These are phyloP conservation scores for Euura saliciscinereae DNA, from an alignment of 1,140 invertebrate genomes.

Conservation along the genomic window DNA sequence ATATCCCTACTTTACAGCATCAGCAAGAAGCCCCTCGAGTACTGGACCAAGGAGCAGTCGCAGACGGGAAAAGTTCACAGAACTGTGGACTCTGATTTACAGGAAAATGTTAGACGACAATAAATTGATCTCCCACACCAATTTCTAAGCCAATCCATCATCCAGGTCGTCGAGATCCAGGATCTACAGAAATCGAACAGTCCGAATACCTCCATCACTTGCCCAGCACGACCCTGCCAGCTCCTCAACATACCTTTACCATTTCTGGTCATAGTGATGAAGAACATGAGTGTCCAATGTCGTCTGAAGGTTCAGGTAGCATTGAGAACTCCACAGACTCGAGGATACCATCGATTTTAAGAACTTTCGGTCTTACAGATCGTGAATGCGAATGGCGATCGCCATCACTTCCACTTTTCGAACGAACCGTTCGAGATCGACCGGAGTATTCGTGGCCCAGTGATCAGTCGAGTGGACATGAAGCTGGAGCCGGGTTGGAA, in stretches of 20 bases:
- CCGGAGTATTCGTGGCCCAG: slow-evolving; percentile 15
- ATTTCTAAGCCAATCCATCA: neutral
- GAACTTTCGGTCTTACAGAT: no score
- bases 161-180: slow-evolving; percentile 45
- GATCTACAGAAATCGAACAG: slow-evolving; percentile 31
- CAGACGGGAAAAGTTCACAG: slow-evolving; percentile 35
- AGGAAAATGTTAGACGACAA: slow-evolving; percentile 37
- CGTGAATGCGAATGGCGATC: neutral
- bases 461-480: slow-evolving; percentile 20
- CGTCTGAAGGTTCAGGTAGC: slow-evolving; percentile 40
- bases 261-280: slow-evolving; percentile 40
- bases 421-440: slow-evolving; percentile 23
- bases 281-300: slow-evolving; percentile 31
- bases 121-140: neutral
- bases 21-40: slow-evolving; percentile 40
- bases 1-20: slow-evolving; percentile 39
- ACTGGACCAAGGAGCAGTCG: slow-evolving; percentile 39
- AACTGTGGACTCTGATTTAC: slow-evolving; percentile 38
- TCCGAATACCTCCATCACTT: slow-evolving; percentile 38
- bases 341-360: neutral
- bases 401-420: slow-evolving; percentile 24
- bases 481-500: slow-evolving; percentile 43
- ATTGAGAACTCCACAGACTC: neutral
- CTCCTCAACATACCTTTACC: slow-evolving; percentile 38
- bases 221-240: slow-evolving; percentile 31